phyloP scores from a whole-genome alignment of 1,140 invertebrate genomes.

The Temnothorax nylanderi region DNA sequence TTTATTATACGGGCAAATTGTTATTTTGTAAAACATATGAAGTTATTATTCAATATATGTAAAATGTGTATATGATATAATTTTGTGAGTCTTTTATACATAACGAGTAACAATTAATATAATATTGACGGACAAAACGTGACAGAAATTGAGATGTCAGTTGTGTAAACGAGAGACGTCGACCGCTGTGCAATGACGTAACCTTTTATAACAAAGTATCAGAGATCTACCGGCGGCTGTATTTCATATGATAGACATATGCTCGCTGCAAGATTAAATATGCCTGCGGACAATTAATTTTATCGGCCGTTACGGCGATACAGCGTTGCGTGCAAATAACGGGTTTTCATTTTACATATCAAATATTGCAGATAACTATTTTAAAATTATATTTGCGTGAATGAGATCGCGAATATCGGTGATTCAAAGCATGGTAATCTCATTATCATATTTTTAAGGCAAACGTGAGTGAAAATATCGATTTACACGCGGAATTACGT shows the following conservation, averaged over 20 bases:
- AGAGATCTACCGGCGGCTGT: not conserved
- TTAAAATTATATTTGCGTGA: slow-evolving; percentile 51
- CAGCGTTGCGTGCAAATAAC: slow-evolving; percentile 42
- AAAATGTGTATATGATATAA: slow-evolving; percentile 20
- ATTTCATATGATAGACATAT: slow-evolving; percentile 11
- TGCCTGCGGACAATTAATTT: slow-evolving; percentile 44
- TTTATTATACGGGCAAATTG: not conserved
- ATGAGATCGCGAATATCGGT: slow-evolving; percentile 3
- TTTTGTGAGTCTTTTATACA: slow-evolving; percentile 23
- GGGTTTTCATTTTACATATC: slow-evolving; percentile 25
- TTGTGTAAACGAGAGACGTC: slow-evolving; percentile 20
- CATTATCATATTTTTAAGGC: slow-evolving; percentile 17
- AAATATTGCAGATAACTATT: slow-evolving; percentile 52
- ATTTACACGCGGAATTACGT: not conserved
- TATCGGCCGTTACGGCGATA: slow-evolving; percentile 21
- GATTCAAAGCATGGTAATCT: slow-evolving; percentile 17
- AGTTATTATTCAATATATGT: not conserved
- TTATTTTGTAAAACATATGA: not conserved
- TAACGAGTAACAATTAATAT: not conserved
- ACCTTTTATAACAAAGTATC: slow-evolving; percentile 44
- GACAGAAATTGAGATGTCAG: slow-evolving; percentile 38
- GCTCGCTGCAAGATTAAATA: slow-evolving; percentile 39
- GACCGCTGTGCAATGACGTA: not conserved
- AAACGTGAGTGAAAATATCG: slow-evolving; percentile 8
- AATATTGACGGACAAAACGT: slow-evolving; percentile 17